Evolutionary conservation across 1,140 invertebrate genomes (phyloP).

Genomic region (Lineus longissimus): DNA sequence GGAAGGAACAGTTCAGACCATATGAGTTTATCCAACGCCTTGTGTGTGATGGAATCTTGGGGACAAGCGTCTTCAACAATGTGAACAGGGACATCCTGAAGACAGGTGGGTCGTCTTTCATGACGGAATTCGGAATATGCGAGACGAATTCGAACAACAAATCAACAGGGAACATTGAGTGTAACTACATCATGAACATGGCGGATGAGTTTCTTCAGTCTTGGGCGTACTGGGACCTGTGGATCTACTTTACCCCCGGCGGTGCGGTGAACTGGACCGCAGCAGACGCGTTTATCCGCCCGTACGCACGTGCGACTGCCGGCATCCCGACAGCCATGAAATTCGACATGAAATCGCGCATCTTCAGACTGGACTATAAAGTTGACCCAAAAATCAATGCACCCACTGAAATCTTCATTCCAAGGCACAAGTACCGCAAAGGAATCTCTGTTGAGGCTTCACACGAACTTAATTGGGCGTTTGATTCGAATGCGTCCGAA

Average conservation of each 20-base stretch:
- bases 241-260: constrained; percentile 23
- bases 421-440: constrained; percentile 21
- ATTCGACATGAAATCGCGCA: constrained; percentile 16
- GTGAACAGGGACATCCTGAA: constrained; percentile 12
- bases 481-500: background rate
- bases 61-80: constrained; percentile 15
- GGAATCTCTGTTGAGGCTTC: constrained; percentile 2
- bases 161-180: constrained; percentile 23
- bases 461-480: too few relatives aligned
- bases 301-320: constrained; percentile 25
- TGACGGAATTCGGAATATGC: constrained; percentile 36
- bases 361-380: constrained; percentile 17
- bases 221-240: constrained; percentile 37
- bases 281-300: constrained; percentile 21
- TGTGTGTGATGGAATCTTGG: constrained; percentile 26
- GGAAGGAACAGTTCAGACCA: background rate
- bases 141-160: constrained; percentile 17
- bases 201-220: constrained; percentile 27
- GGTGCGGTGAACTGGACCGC: constrained; percentile 8
- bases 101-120: constrained; percentile 26
- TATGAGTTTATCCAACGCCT: constrained; percentile 13
- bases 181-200: constrained; percentile 23
- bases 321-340: constrained; percentile 18
- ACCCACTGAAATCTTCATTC: constrained; percentile 28
- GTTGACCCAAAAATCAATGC: constrained; percentile 5